These are phyloP conservation scores for Gambusia affinis DNA, from an alignment of 2,113 vertebrate genomes.

Conservation along the genomic window DNA sequence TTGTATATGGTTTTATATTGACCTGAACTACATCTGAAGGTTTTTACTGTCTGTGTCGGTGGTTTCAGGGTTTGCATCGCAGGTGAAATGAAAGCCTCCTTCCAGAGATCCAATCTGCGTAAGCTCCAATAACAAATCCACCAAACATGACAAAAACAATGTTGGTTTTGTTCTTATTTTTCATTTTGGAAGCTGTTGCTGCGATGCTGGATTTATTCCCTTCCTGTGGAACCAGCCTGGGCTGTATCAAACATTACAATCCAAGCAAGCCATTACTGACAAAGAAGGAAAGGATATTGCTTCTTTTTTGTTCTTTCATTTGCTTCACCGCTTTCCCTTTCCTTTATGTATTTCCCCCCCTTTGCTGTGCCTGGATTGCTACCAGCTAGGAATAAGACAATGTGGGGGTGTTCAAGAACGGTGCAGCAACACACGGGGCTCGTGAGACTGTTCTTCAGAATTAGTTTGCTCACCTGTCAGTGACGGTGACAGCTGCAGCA, in stretches of 20 bases:
- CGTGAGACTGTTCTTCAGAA: conserved; percentile 50
- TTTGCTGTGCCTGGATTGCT: conserved; percentile 92
- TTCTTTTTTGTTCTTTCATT: conserved; percentile 85
- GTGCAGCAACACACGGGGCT: conserved; percentile 44
- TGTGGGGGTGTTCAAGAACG: conserved; percentile 35
- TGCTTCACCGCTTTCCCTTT: conserved; percentile 86
- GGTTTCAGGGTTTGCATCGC: conserved; percentile 47
- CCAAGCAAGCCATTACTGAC: conserved; percentile 67
- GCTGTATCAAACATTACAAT: conserved; percentile 45
- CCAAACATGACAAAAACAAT: conserved; percentile 55
- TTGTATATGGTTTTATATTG: conserved; percentile 13
- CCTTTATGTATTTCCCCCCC: conserved; percentile 79
- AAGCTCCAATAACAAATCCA: conserved; percentile 62
- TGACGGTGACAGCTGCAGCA: conserved; percentile 1
- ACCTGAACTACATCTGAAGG: conserved; percentile 29
- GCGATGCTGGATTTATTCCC: conserved; percentile 60
- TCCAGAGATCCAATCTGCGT: conserved; percentile 51
- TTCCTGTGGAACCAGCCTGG: conserved; percentile 50
- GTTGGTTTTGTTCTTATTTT: conserved; percentile 19
- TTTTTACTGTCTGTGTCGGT: conserved; percentile 32
- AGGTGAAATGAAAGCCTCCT: conserved; percentile 54
- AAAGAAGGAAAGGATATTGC: conserved; percentile 91
- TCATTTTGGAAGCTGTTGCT: conserved; percentile 50
- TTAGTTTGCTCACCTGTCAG: conserved; percentile 56
- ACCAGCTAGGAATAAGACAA: conserved; percentile 53